Percentiles rank a stretch among this genome's conserved stretches.
phyloP scores from a whole-genome alignment of 2,113 vertebrate species.

The Poecilia latipinna region DNA sequence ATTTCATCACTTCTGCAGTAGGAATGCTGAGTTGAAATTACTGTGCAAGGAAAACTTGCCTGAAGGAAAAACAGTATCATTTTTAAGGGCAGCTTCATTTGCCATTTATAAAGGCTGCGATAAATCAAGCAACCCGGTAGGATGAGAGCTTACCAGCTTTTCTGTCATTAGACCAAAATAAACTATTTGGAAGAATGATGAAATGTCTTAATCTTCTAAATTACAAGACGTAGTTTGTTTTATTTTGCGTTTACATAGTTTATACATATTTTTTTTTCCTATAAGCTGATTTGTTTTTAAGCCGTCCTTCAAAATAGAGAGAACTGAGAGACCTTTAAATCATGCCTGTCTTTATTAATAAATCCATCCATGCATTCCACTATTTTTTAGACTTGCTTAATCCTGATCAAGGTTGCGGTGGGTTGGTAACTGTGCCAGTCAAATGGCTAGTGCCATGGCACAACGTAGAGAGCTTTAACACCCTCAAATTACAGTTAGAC shows the following conservation, averaged over 20 bases:
- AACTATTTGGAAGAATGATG: not conserved
- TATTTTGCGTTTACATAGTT: slow-evolving; percentile 14
- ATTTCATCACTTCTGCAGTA: slow-evolving; percentile 14
- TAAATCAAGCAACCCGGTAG: slow-evolving; percentile 20
- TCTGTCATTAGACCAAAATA: slow-evolving; percentile 5
- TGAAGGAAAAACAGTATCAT: slow-evolving; percentile 10
- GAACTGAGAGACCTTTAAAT: slow-evolving; percentile 1
- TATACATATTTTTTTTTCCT: not conserved
- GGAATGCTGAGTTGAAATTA: slow-evolving; percentile 11
- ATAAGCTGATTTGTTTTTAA: slow-evolving; percentile 5
- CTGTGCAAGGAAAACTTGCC: slow-evolving; percentile 3
- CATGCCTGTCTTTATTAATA: slow-evolving; percentile 2
- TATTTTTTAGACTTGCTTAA: not conserved
- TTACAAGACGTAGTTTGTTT: slow-evolving; percentile 1
- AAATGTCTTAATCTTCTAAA: slow-evolving; percentile 16
- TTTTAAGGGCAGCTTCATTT: slow-evolving; percentile 14
- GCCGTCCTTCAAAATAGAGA: not conserved
- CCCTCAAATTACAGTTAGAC: not conserved
- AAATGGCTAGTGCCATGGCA: not conserved
- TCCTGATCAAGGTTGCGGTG: not conserved
- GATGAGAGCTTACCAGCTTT: slow-evolving; percentile 13
- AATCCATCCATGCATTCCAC: not conserved
- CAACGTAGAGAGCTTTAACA: not conserved
- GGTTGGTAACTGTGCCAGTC: not conserved
- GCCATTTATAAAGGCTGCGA: slow-evolving; percentile 20